phyloP scores from a whole-genome alignment of 2,888 invertebrate genomes.

The Pammene aurita region DNA sequence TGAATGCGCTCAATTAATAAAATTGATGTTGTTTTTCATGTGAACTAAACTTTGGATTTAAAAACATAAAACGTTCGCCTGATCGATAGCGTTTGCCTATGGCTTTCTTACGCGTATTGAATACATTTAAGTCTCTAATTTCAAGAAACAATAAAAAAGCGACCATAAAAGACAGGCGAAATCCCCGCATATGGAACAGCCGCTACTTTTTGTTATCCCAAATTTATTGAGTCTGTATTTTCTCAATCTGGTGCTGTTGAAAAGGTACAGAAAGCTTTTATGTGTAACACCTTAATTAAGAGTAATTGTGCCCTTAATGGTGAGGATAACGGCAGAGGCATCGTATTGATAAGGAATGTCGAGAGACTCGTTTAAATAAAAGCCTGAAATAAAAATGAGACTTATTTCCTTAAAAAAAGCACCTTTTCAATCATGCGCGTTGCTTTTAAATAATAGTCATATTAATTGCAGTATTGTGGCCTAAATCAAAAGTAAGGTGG shows the following conservation, averaged over 20 bases:
- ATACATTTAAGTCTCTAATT: constrained; percentile 6
- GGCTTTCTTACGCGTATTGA: background rate
- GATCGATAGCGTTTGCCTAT: background rate
- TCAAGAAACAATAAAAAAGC: constrained; percentile 13
- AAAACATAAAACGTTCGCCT: background rate
- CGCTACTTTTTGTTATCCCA: constrained; percentile 6
- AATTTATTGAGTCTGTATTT: constrained; percentile 29
- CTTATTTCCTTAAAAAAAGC: background rate
- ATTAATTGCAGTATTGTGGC: no score
- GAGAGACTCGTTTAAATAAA: background rate
- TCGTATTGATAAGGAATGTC: constrained; percentile 13
- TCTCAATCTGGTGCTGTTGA: constrained; percentile 20
- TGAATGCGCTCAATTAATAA: no score
- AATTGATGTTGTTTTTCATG: no score
- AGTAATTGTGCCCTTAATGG: constrained; percentile 22
- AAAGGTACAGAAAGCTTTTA: constrained; percentile 28
- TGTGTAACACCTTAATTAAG: constrained; percentile 31
- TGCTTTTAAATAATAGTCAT: no score
- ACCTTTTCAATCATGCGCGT: background rate
- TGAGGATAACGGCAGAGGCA: constrained; percentile 18
- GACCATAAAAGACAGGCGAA: constrained; percentile 12
- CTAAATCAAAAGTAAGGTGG: no score
- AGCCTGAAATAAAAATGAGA: background rate
- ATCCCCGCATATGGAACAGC: constrained; percentile 5
- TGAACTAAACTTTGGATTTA: no score